Evolutionary conservation across 2,888 invertebrate species (phyloP).

Genomic region (Rambutsinella grinnellia): DNA sequence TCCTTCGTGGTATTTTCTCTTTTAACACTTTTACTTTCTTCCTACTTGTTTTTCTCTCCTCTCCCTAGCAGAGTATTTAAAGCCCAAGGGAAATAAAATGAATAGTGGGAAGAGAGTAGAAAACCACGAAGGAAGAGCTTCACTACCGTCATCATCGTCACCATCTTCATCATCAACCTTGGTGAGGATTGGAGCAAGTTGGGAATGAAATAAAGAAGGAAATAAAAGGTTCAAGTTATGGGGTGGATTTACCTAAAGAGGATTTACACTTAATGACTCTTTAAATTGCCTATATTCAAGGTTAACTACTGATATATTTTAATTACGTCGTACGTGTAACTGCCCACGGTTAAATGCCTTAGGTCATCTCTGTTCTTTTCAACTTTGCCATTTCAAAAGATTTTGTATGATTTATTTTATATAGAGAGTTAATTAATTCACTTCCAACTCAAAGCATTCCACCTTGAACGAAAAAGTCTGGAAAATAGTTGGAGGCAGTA

Average conservation of each 20-base stretch:
- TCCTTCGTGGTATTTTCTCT: too few relatives aligned
- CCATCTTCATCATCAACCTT: neutral
- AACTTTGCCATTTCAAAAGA: too few relatives aligned
- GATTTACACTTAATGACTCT: conserved; percentile 6
- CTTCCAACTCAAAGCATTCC: too few relatives aligned
- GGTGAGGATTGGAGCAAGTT: neutral
- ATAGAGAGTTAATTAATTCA: too few relatives aligned
- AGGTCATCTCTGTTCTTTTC: too few relatives aligned
- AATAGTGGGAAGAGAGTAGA: neutral
- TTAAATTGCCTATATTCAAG: too few relatives aligned
- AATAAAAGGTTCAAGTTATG: conserved; percentile 15
- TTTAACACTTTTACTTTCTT: conserved; percentile 2
- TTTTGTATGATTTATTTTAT: too few relatives aligned
- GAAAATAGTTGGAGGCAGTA: too few relatives aligned
- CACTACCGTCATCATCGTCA: conserved; percentile 10
- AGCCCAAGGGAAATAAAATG: conserved; percentile 19
- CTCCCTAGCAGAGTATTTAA: conserved; percentile 1
- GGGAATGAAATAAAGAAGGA: neutral
- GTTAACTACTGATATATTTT: too few relatives aligned
- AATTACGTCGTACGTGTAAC: too few relatives aligned
- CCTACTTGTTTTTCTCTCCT: neutral
- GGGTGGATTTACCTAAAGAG: conserved; percentile 10
- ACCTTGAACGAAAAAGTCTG: too few relatives aligned
- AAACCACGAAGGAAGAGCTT: conserved; percentile 1
- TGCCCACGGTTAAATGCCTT: too few relatives aligned